Evolutionary conservation across 1,140 invertebrate genomes (phyloP), one percentile per base, ranked within the genome.

Genomic region (Rhynchophorus ferrugineus): DNA sequence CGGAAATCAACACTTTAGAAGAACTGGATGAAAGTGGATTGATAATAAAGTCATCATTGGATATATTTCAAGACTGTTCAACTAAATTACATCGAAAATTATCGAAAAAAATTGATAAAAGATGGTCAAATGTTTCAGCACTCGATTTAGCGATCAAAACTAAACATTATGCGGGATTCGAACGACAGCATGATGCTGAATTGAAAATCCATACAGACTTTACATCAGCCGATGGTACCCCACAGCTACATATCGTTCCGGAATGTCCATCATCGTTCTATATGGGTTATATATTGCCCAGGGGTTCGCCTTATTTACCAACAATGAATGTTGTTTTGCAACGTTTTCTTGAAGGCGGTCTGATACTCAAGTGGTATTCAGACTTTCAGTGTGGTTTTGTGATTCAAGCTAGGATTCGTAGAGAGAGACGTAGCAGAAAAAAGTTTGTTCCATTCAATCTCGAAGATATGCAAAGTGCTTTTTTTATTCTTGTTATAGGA

Each of bases 201-300:
- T 8, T 44, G 24, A 37, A 20, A 16, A 16, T 46, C 3, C 11
- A 46, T 7, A 9, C 33, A 8, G 13, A 37, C 9, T 56, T 18
- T 42, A 14, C 19, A 41, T n/a, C 17, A 13, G 18, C n/a, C 8
- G 34, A 54, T 48, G 44, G 44, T 39, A 17, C 7, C 5, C 29
- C 51, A 0, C 16, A 57, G 29, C 38, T 61, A 34, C 60, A 61
- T 54, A 34, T 61, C 5, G 57, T 61, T 3, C 22, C 22, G 16
- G 57, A 61, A 48, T 59, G 60, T 45, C 57, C 60, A 3, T 24
- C 19, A n/a, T 51, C 46, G 0, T 50, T 49, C 44, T 59, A 50
- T 34, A 21, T 61, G 11, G 58, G 57, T 6, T 61, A 54, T 42
- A 53, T 59, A 8, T 44, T 59, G 3, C 57, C 50, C 19, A 39